Percentiles rank a stretch among this genome's conserved stretches.
Conservation (phyloP, 2,113 vertebrate genomes). For the Elachura formosa region DNA sequence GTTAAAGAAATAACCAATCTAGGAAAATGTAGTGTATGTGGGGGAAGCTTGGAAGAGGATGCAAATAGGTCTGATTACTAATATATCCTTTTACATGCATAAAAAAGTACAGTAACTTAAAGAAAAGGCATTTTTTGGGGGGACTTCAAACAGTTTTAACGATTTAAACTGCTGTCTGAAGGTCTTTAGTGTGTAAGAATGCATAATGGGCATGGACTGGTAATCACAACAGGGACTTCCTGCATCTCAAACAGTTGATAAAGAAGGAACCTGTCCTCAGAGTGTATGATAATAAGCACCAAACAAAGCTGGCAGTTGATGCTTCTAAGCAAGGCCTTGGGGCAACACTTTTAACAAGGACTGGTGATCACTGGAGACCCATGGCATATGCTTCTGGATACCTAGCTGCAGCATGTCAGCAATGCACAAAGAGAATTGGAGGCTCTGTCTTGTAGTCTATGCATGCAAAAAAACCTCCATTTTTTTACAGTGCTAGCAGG, state of each 20-base stretch:
- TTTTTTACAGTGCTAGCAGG: not conserved
- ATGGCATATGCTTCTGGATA: slow-evolving; percentile 36
- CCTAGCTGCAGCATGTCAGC: slow-evolving; percentile 41
- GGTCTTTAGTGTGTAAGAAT: slow-evolving; percentile 39
- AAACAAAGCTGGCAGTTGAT: slow-evolving; percentile 48
- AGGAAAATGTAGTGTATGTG: not conserved
- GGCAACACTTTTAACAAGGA: slow-evolving; percentile 59
- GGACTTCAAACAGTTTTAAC: not conserved
- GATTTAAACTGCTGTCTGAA: slow-evolving; percentile 27
- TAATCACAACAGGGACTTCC: slow-evolving; percentile 55
- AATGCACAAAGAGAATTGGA: not conserved
- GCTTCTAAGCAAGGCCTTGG: slow-evolving; percentile 60
- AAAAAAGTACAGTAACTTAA: not conserved
- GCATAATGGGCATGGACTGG: slow-evolving; percentile 22
- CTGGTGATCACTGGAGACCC: slow-evolving; percentile 55
- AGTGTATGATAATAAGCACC: slow-evolving; percentile 53
- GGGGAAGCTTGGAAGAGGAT: not conserved
- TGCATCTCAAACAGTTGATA: slow-evolving; percentile 54
- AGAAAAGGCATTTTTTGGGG: not conserved
- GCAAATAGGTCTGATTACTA: not conserved
- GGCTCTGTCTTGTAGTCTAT: not conserved
- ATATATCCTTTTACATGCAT: not conserved
- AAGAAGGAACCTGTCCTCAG: slow-evolving; percentile 42
- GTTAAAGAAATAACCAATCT: slow-evolving; percentile 19
- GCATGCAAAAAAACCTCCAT: not conserved